These are phyloP conservation scores for Plotosus lineatus DNA, from an alignment of 2,113 vertebrate species.

Conservation along the genomic window DNA sequence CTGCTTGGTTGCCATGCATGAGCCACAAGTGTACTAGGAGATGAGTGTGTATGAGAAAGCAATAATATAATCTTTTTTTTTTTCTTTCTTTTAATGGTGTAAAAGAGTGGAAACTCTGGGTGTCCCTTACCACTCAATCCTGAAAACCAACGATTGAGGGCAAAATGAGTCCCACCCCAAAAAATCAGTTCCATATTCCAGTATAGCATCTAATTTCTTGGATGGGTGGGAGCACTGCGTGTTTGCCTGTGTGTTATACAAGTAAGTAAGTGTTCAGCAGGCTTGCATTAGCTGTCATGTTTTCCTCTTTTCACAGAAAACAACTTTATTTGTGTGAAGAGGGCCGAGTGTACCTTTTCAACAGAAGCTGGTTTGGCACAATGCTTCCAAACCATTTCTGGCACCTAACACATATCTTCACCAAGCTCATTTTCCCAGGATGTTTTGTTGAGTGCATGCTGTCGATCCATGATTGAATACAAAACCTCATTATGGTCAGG, in stretches of 20 bases:
- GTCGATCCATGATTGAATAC: slow-evolving; percentile 34
- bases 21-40: neutral
- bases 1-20: too few relatives aligned
- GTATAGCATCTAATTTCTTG: slow-evolving; percentile 56
- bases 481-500: slow-evolving; percentile 44
- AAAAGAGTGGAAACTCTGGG: slow-evolving; percentile 64
- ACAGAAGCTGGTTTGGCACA: slow-evolving; percentile 41
- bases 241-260: slow-evolving; percentile 20
- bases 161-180: slow-evolving; percentile 38
- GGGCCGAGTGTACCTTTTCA: slow-evolving; percentile 66
- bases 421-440: slow-evolving; percentile 46
- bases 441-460: slow-evolving; percentile 29
- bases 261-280: slow-evolving; percentile 18
- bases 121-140: slow-evolving; percentile 49
- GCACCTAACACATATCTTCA: slow-evolving; percentile 52
- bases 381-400: slow-evolving; percentile 53
- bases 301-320: slow-evolving; percentile 70
- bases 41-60: slow-evolving; percentile 51
- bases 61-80: slow-evolving; percentile 58
- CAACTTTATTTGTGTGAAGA: slow-evolving; percentile 66
- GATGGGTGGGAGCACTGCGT: slow-evolving; percentile 54
- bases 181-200: slow-evolving; percentile 55
- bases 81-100: slow-evolving; percentile 59
- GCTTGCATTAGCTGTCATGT: slow-evolving; percentile 50
- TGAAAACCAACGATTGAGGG: slow-evolving; percentile 37